Evolutionary conservation across 1,140 invertebrate genomes (phyloP), one percentile per base, ranked within the genome.

Genomic region (Spodoptera litura): DNA sequence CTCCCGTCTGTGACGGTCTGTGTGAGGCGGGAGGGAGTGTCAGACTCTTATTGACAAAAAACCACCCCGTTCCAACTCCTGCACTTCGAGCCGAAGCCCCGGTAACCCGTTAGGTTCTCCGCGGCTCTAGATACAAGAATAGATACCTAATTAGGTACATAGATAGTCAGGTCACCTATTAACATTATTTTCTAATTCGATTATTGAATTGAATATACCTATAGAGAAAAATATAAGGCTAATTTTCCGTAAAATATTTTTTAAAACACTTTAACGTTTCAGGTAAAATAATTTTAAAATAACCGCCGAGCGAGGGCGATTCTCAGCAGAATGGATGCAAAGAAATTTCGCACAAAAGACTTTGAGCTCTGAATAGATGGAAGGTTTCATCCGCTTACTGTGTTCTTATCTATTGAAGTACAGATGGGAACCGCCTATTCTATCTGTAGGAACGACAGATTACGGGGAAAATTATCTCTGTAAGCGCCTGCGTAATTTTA

Each of bases 361-460:
- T 64, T 62, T 52, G 13, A 4, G 20, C 10, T 25, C 5, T 70
- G 66, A 70, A 70, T 52, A 13, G 49, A 52, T 49, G 62, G 38
- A 25, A 61, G 5, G 62, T 38, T 15, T 53, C 49, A 70, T 70
- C 15, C 64, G 64, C 44, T 44, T 35, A 62, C 61, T 53, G 15
- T 31, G 49, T 31, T 49, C 66, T 70, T 70, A 70, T 70, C 66
- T 70, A 70, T 70, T 53, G 49, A 70, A 49, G 44, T 13, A 52
- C 66, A 52, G 66, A 52, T 27, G 27, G 66, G 49, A 44, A 44
- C 38, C 38, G 38, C 38, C 20, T 27, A 27, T 31, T 52, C 25
- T 52, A 12, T 25, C 49, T 27, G 49, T 70, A 52, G 5, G 44
- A 35, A 70, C 20, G 20, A 52, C 25, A 70, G 66, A 70, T 70